Evolutionary conservation across 2,888 invertebrate genomes (phyloP), one percentile per base, ranked within the genome.

Genomic region (Mythimna lalbum): DNA sequence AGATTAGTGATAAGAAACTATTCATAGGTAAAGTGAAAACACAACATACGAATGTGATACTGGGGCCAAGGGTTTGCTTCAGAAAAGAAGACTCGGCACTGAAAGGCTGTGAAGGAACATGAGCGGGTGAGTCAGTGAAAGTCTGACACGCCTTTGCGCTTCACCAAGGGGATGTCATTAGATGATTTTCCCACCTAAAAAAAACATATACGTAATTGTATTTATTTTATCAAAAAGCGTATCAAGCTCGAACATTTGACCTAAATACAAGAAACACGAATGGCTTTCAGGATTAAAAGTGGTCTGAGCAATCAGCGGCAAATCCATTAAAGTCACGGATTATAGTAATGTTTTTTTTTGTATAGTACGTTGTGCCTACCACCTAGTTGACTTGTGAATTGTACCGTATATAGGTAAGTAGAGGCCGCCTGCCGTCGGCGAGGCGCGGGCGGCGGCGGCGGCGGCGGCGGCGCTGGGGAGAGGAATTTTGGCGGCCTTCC

Each of bases 401-500:
- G 71, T 83, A 71, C 69, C 61, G 53, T 78, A 64, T 73, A 66
- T 78, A 85, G 74, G 76, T 77, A 73, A 73, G 63, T 74, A 61
- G 72, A 70, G 76, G 64, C 81, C 82, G 69, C 63, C 81, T 81
- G 69, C 69, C 69, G 71, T 60, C 63, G 60, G 65, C 72, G 64
- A 57, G 84, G 63, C 76, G 73, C 65, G 78, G 53, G 82, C 80
- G 82, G 69, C 68, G 64, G 63, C 27, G 59, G 69, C 68, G 64
- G 63, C 27, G 59, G 82, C 80, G 82, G 67, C 62, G 73, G 74
- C 73, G 62, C 66, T 78, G 82, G 86, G 85, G 88, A 86, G 85
- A 86, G 83, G 82, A 87, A 87, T 90, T 90, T 89, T 83, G 89
- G 82, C 89, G 87, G 89, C 90, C 92, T 90, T 90, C 91, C 91